Evolutionary conservation across 2,888 invertebrate species (phyloP), one percentile per base, ranked within the genome.

Genomic region (Rhamnusium bicolor): DNA sequence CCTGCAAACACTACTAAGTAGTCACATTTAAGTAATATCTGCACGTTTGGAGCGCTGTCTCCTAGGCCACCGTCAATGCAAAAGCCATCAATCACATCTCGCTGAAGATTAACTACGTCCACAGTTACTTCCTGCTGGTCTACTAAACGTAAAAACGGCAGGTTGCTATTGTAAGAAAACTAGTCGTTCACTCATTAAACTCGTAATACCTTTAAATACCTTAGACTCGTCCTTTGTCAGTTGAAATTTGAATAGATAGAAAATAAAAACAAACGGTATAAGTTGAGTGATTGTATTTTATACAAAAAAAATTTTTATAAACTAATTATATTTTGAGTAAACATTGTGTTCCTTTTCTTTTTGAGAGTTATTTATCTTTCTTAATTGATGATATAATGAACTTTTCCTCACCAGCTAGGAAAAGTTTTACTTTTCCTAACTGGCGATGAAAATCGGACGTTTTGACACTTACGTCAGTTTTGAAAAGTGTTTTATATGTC

Each of bases 61-160:
- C 12, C 46, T 29, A 53, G 61, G 24, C 27, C 51, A 53, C 60
- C 18, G 32, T 54, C 29, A 51, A 60, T 66, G 56, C 69, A 19
- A 70, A 75, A 68, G 70, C 71, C 77, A 82, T 82, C 80, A 82
- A 83, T 83, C 82, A 83, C 75, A 73, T 76, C 77, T 76, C 74
- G 66, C 70, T 69, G 71, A 63, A 82, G 81, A 82, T 83, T 81
- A 82, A 83, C 78, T 79, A 80, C 74, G 80, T 78, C 79, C 77
- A 78, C 77, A 72, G 73, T 78, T 81, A 83, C 81, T 84, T 84
- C 84, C 84, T 84, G 83, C 84, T 84, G 84, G 74, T 84, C 82
- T 81, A 84, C 82, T 83, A 83, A 84, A 82, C 81, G 82, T 75
- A 82, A 78, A 79, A 82, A 80, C 83, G 73, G 80, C 83, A 78